A percentile compares a stretch with the other conserved stretches of the same genome.
Conservation (phyloP, 2,797 vertebrate genomes). For the Trematocara caparti region DNA sequence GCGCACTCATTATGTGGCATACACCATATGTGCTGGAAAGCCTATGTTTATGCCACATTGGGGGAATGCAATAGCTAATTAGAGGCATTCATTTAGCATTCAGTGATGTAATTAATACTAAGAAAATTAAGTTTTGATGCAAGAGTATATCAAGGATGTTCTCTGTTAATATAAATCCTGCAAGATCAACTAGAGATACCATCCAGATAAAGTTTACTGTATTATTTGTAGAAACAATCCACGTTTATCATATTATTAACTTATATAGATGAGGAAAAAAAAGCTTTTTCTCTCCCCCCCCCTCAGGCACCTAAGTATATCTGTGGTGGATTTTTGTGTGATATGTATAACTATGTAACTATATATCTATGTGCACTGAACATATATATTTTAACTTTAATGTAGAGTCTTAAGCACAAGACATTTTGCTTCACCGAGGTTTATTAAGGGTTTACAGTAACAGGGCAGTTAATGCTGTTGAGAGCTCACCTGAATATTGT, state of each 20-base stretch:
- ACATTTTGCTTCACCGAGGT: no score
- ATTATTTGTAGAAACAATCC: not conserved
- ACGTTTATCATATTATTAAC: not conserved
- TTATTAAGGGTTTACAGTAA: no score
- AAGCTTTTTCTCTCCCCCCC: fast-evolving
- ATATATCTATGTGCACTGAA: no score
- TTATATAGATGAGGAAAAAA: not conserved
- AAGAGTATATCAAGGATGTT: not conserved
- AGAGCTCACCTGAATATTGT: no score
- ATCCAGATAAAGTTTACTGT: not conserved
- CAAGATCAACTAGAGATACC: not conserved
- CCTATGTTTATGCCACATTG: not conserved
- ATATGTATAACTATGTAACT: no score
- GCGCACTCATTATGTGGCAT: not conserved
- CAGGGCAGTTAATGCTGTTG: no score
- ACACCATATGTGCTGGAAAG: not conserved
- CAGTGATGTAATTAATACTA: not conserved
- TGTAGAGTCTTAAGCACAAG: no score
- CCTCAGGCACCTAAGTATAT: not conserved
- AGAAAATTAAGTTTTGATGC: not conserved
- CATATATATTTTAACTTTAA: no score
- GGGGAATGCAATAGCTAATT: not conserved
- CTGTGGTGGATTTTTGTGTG: no score
- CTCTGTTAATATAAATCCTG: not conserved
- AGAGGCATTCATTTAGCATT: not conserved